phyloP scores from a whole-genome alignment of 2,113 vertebrate species.

The Spermophilus dauricus region DNA sequence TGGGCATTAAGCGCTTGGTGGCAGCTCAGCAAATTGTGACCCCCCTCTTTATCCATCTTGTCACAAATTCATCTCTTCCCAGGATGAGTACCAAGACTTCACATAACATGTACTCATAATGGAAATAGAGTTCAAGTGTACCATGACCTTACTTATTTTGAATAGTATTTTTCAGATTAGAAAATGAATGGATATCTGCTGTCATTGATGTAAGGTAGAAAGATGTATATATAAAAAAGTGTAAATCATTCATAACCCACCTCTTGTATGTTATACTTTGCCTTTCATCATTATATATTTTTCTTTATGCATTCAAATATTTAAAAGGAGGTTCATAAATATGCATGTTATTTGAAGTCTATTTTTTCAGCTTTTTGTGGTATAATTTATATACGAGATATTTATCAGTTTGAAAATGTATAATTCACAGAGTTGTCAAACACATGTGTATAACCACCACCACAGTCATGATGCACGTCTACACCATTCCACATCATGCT shows the following conservation, averaged over 20 bases:
- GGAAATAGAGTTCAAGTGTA: background rate
- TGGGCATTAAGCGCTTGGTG: constrained; percentile 8
- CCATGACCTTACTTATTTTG: background rate
- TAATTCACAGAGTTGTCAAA: background rate
- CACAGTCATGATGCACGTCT: background rate
- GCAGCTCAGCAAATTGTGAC: background rate
- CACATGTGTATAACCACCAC: background rate
- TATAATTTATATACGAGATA: background rate
- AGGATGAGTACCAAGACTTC: background rate
- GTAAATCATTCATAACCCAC: background rate
- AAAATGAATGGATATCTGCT: background rate
- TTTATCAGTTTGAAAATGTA: background rate
- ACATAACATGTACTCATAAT: constrained; percentile 42
- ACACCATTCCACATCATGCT: background rate
- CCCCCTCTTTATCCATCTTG: background rate
- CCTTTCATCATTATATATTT: background rate
- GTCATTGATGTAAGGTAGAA: constrained; percentile 16
- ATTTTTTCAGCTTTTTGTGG: background rate
- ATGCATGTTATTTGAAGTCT: constrained; percentile 15
- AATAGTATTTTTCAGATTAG: constrained; percentile 22
- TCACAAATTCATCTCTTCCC: background rate
- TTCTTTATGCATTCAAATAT: background rate
- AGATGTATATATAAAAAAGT: background rate
- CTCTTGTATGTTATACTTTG: background rate
- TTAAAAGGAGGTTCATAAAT: background rate